A percentile compares a stretch with the other conserved stretches of the same genome.
Evolutionary conservation across 2,797 vertebrate genomes (phyloP).

Genomic region (Rhynchotus rufescens): DNA sequence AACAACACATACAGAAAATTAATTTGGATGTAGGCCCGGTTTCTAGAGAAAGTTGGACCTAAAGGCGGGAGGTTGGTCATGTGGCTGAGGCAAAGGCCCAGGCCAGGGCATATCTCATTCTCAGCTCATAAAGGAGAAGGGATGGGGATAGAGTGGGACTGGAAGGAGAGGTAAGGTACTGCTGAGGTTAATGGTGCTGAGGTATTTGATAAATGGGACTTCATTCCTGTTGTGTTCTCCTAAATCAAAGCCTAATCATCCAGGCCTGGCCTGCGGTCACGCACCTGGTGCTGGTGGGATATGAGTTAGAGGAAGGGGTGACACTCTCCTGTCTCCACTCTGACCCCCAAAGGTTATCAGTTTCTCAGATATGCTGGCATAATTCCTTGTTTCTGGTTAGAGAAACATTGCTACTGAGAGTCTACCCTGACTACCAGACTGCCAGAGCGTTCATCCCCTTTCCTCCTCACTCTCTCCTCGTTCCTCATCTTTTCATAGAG

Average conservation of each 20-base stretch:
- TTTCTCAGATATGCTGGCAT: neutral
- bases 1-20: conserved; percentile 70
- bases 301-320: neutral
- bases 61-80: conserved; percentile 63
- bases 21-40: conserved; percentile 63
- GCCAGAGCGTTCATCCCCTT: neutral
- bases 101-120: neutral
- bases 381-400: neutral
- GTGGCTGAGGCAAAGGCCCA: conserved; percentile 49
- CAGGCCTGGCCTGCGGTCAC: neutral
- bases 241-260: neutral
- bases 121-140: neutral
- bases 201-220: neutral
- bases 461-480: neutral
- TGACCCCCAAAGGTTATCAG: neutral
- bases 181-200: neutral
- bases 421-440: neutral
- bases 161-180: neutral
- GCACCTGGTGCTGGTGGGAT: neutral
- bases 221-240: neutral
- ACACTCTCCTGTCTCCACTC: neutral
- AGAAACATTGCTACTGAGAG: neutral
- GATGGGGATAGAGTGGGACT: neutral
- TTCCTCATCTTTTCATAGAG: neutral
- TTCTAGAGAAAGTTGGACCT: conserved; percentile 75